These are phyloP conservation scores for Muschampia plurimacula DNA, from an alignment of 2,888 invertebrate species.

Conservation along the genomic window DNA sequence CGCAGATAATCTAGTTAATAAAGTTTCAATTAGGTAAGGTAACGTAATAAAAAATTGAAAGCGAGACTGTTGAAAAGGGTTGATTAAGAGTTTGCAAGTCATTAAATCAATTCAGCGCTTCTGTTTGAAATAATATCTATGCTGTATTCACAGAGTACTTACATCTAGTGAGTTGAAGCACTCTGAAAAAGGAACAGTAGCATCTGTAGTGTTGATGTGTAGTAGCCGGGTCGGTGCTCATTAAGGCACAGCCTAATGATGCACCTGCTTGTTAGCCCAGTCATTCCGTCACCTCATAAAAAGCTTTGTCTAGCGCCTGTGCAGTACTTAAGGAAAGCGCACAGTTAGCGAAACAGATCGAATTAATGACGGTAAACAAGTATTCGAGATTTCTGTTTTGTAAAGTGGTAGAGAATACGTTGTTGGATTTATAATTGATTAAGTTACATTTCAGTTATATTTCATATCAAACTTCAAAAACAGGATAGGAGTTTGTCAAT, in stretches of 20 bases:
- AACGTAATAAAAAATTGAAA: constrained; percentile 34
- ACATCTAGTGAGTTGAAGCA: constrained; percentile 27
- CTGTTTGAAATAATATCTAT: constrained; percentile 29
- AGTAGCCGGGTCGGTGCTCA: constrained; percentile 57
- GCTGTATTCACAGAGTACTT: constrained; percentile 32
- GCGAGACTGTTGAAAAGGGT: constrained; percentile 32
- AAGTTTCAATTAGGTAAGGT: constrained; percentile 29
- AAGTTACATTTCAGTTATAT: no score
- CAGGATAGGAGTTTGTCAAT: no score
- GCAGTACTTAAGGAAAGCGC: constrained; percentile 37
- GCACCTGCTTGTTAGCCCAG: constrained; percentile 67
- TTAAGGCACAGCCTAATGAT: constrained; percentile 68
- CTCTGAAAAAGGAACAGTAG: constrained; percentile 37
- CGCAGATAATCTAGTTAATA: constrained; percentile 29
- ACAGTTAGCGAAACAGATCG: constrained; percentile 33
- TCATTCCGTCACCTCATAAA: constrained; percentile 58
- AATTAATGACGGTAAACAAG: constrained; percentile 27
- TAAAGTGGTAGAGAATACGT: no score
- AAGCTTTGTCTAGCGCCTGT: constrained; percentile 48
- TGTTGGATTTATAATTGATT: no score
- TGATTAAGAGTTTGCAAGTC: constrained; percentile 38
- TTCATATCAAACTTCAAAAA: no score
- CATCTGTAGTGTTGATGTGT: constrained; percentile 46
- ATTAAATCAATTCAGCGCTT: constrained; percentile 38
- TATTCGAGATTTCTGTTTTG: neutral